These are phyloP conservation scores for Scaptodrosophila latifasciaeformis DNA, from an alignment of 2,888 invertebrate genomes.

Conservation along the genomic window DNA sequence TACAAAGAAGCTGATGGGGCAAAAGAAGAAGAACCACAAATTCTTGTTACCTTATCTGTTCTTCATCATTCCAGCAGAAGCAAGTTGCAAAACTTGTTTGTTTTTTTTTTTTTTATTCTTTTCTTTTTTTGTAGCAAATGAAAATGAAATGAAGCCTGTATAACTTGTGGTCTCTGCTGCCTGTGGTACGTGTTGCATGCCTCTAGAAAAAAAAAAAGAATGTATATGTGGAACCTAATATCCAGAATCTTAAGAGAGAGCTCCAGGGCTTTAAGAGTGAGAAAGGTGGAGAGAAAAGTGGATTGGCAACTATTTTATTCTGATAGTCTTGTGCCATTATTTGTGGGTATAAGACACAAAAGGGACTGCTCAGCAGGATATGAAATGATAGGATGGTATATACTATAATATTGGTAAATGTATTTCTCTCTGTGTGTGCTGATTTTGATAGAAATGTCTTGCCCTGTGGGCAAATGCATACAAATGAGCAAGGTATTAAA, in stretches of 20 bases:
- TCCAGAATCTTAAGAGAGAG: constrained; percentile 32
- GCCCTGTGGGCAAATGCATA: constrained; percentile 50
- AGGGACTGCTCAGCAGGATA: constrained; percentile 30
- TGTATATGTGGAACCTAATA: constrained; percentile 41
- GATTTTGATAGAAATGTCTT: no score
- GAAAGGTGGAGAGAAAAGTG: no score
- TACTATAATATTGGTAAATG: constrained; percentile 19
- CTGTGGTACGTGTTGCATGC: constrained; percentile 57
- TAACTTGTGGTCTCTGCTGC: constrained; percentile 20
- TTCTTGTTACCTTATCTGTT: constrained; percentile 32
- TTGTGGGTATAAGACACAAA: no score
- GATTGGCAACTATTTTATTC: no score
- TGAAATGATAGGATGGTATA: neutral
- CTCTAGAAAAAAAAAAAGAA: no score
- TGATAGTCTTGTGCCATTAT: no score
- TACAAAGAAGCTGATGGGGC: no score
- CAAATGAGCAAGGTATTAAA: constrained; percentile 40
- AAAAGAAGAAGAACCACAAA: constrained; percentile 9
- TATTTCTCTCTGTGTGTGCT: constrained; percentile 4
- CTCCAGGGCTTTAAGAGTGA: constrained; percentile 24
- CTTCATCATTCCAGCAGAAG: constrained; percentile 17
- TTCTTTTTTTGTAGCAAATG: constrained; percentile 38
- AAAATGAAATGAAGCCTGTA: constrained; percentile 55
- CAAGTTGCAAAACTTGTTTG: constrained; percentile 60
- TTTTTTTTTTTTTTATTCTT: no score